Evolutionary conservation across 2,797 vertebrate genomes (phyloP).

Genomic region (Clangula hyemalis): DNA sequence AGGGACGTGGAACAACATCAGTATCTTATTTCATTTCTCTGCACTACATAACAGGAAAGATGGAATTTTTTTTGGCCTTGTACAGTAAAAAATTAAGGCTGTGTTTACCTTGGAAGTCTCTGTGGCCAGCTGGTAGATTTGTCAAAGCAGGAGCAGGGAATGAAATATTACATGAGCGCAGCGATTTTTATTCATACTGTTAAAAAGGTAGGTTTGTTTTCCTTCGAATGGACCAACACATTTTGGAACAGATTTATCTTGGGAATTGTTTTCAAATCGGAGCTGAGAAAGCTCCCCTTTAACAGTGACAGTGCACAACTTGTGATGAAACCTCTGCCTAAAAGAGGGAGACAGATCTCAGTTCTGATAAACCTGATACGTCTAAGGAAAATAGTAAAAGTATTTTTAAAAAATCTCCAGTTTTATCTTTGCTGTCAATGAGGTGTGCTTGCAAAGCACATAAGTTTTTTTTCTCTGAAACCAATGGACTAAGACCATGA

Average conservation of each 20-base stretch:
- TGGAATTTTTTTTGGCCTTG: not conserved
- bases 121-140: not conserved
- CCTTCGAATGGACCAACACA: not conserved
- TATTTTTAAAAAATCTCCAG: not conserved
- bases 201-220: not conserved
- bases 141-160: not conserved
- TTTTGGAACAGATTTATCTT: not conserved
- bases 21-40: not conserved
- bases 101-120: conserved; percentile 9
- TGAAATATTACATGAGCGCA: not conserved
- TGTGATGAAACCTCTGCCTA: not conserved
- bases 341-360: not conserved
- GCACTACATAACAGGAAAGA: not conserved
- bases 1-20: not conserved
- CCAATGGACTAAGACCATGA: not conserved
- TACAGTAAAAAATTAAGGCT: not conserved
- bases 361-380: not conserved
- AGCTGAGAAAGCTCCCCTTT: not conserved
- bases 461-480: not conserved
- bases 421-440: not conserved
- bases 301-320: not conserved
- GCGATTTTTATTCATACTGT: not conserved
- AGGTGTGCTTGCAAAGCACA: not conserved
- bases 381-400: not conserved
- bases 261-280: not conserved